phyloP scores from a whole-genome alignment of 2,113 vertebrate species.

The Campylorhamphus procurvoides region DNA sequence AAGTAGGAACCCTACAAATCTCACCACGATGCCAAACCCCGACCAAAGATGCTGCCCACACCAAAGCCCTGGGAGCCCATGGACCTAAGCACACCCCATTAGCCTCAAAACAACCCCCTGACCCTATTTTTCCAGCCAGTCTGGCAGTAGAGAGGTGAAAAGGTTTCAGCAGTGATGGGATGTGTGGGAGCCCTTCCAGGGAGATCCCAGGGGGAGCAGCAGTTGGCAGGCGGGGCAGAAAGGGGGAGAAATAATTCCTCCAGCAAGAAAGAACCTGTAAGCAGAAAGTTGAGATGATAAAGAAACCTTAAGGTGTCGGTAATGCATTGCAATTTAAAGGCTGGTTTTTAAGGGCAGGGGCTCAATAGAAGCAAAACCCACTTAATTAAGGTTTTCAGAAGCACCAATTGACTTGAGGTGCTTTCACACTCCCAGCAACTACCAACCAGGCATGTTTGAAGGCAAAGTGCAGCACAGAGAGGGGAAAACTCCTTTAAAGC shows the following conservation, averaged over 20 bases:
- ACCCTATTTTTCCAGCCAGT: fast-evolving
- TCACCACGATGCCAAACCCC: fast-evolving
- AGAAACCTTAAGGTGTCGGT: not conserved
- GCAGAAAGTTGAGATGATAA: not conserved
- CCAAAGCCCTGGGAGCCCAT: fast-evolving
- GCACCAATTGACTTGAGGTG: not conserved
- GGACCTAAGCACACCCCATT: fast-evolving
- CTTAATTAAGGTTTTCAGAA: constrained; percentile 39
- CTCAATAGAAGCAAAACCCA: constrained; percentile 7
- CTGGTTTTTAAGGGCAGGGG: constrained; percentile 1
- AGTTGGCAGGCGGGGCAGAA: not conserved
- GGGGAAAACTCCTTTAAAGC: not conserved
- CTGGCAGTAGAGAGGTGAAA: not conserved
- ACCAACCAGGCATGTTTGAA: not conserved
- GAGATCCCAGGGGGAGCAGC: not conserved
- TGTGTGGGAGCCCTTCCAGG: not conserved
- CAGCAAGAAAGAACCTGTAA: not conserved
- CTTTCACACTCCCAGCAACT: not conserved
- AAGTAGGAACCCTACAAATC: not conserved
- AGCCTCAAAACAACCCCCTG: fast-evolving
- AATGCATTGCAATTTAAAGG: not conserved
- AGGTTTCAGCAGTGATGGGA: not conserved
- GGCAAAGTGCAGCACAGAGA: not conserved
- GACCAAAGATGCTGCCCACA: not conserved
- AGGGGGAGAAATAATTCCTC: not conserved